A percentile compares a stretch with the other conserved stretches of the same genome.
Evolutionary conservation across 2,888 invertebrate genomes (phyloP).

Genomic region (Mesopsocus fuscifrons): DNA sequence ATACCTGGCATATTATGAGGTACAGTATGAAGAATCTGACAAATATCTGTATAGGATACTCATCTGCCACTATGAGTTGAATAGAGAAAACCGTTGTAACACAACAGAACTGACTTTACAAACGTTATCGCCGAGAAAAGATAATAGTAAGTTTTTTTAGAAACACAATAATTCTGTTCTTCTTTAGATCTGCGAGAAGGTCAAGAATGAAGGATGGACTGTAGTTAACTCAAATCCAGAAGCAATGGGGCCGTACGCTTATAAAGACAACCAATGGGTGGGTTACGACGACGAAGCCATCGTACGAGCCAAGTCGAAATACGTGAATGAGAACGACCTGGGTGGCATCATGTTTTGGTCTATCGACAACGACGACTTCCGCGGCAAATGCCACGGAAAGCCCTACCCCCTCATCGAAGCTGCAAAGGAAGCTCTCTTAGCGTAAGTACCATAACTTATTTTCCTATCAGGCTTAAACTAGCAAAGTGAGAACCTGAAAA

Average conservation of each 20-base stretch:
- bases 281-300: constrained; percentile 80
- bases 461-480: no score
- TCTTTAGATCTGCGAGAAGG: constrained; percentile 62
- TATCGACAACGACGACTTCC: constrained; percentile 86
- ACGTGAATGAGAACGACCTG: constrained; percentile 62
- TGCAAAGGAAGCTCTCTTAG: constrained; percentile 60
- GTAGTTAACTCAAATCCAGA: constrained; percentile 61
- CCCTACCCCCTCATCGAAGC: constrained; percentile 84
- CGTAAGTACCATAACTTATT: no score
- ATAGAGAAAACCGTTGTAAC: no score
- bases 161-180: constrained; percentile 48
- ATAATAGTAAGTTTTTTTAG: constrained; percentile 82
- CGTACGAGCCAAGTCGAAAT: constrained; percentile 62
- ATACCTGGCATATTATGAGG: constrained; percentile 83
- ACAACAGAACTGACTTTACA: no score
- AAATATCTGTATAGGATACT: no score
- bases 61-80: no score
- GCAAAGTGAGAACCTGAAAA: no score
- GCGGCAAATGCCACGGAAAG: constrained; percentile 69
- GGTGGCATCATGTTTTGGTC: constrained; percentile 91
- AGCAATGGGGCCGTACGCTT: constrained; percentile 82
- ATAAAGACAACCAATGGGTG: constrained; percentile 77
- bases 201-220: constrained; percentile 58
- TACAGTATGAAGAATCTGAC: no score
- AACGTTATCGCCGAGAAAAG: background rate